Evolutionary conservation across 2,797 vertebrate genomes (phyloP).

Genomic region (Forpus xanthops): DNA sequence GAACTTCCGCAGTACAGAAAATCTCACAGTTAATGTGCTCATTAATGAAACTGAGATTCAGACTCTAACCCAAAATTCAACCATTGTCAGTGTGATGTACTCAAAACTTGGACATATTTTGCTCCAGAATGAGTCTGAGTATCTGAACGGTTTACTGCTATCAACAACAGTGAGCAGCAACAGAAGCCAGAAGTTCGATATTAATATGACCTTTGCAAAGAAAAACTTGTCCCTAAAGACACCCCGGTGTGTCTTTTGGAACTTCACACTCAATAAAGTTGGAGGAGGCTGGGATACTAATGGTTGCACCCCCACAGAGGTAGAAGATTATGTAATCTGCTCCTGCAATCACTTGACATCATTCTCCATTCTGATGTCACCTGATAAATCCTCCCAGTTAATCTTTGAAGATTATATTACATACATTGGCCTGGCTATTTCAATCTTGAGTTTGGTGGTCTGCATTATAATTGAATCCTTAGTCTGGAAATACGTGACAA

Average conservation of each 20-base stretch:
- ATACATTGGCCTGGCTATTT: constrained; percentile 84
- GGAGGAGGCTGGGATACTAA: constrained; percentile 78
- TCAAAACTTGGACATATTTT: constrained; percentile 78
- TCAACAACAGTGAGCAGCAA: constrained; percentile 73
- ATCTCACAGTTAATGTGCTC: constrained; percentile 70
- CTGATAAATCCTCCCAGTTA: background rate
- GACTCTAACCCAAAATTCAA: constrained; percentile 15
- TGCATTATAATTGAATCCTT: constrained; percentile 86
- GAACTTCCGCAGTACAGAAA: background rate
- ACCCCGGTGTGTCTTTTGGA: constrained; percentile 89
- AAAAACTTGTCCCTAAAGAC: constrained; percentile 21
- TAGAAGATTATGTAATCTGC: constrained; percentile 66
- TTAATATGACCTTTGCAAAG: constrained; percentile 81
- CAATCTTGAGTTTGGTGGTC: constrained; percentile 81
- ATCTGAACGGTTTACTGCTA: constrained; percentile 78
- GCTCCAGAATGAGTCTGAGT: background rate
- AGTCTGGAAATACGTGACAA: constrained; percentile 88
- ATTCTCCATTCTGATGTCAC: constrained; percentile 92
- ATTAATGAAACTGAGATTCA: constrained; percentile 54
- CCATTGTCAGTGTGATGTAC: constrained; percentile 81
- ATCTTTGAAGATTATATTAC: constrained; percentile 73
- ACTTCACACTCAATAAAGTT: constrained; percentile 74
- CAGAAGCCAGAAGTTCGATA: constrained; percentile 1
- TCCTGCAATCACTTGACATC: constrained; percentile 87
- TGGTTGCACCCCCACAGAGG: constrained; percentile 70